Evolutionary conservation across 2,797 vertebrate genomes (phyloP).

Genomic region (Dendrocincla fuliginosa): DNA sequence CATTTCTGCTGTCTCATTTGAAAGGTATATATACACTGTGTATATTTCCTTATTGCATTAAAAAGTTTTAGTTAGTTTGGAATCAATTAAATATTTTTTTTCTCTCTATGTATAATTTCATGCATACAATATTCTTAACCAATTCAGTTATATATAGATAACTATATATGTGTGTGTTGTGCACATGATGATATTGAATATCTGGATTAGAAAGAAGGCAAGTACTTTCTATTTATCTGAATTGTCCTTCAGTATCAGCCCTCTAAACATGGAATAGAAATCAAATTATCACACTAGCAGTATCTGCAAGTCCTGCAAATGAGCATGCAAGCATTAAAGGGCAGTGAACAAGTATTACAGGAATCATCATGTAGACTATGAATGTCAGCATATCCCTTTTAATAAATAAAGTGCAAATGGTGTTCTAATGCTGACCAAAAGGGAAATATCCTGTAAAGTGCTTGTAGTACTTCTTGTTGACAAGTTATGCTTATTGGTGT

Average conservation of each 20-base stretch:
- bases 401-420: constrained; percentile 42
- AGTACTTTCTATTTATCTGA: neutral
- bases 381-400: neutral
- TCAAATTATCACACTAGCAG: neutral
- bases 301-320: neutral
- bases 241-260: neutral
- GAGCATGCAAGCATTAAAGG: neutral
- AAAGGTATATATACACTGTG: neutral
- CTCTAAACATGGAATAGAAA: neutral
- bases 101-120: neutral
- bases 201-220: neutral
- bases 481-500: constrained; percentile 46
- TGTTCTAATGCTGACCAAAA: constrained; percentile 39
- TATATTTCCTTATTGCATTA: neutral
- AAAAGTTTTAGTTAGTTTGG: neutral
- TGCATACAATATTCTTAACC: neutral
- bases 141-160: neutral
- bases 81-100: neutral
- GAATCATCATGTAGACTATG: neutral
- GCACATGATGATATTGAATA: neutral
- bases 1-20: neutral
- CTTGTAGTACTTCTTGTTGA: constrained; percentile 43
- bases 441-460: neutral
- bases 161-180: neutral
- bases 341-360: neutral